Percentiles rank a stretch among this genome's conserved stretches.
Conservation (phyloP, 2,888 invertebrate species). For the Stenodera caucasica region DNA sequence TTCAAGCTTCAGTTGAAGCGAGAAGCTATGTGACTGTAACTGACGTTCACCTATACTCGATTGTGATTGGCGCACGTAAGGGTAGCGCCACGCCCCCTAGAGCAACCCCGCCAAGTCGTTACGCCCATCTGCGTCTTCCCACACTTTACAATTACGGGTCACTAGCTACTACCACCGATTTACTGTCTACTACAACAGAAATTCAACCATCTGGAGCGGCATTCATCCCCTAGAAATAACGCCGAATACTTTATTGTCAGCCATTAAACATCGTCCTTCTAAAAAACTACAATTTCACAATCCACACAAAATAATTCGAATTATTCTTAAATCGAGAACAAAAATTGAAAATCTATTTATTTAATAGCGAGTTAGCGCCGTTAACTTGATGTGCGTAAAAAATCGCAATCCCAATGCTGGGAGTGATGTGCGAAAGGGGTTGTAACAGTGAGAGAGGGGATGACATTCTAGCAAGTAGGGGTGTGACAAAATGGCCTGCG, state of each 20-base stretch:
- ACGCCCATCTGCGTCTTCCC: slow-evolving; percentile 55
- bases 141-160: slow-evolving; percentile 56
- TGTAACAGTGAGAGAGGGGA: slow-evolving; percentile 48
- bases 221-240: too few relatives aligned
- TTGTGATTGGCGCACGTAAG: slow-evolving; percentile 44
- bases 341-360: not conserved
- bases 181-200: slow-evolving; percentile 37
- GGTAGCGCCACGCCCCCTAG: slow-evolving; percentile 41
- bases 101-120: slow-evolving; percentile 50
- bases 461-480: slow-evolving; percentile 52
- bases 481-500: slow-evolving; percentile 67
- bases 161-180: slow-evolving; percentile 51
- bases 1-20: slow-evolving; percentile 50
- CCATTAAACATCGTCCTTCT: too few relatives aligned
- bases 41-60: slow-evolving; percentile 47
- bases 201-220: not conserved
- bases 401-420: slow-evolving; percentile 12
- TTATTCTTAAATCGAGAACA: too few relatives aligned
- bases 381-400: not conserved
- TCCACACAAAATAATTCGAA: too few relatives aligned
- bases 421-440: slow-evolving; percentile 33
- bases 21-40: slow-evolving; percentile 53
- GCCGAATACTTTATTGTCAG: not conserved
- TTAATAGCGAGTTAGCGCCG: too few relatives aligned
- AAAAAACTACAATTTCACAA: too few relatives aligned